phyloP scores from a whole-genome alignment of 2,888 invertebrate species.

The Lordiphosa andalusiaca region DNA sequence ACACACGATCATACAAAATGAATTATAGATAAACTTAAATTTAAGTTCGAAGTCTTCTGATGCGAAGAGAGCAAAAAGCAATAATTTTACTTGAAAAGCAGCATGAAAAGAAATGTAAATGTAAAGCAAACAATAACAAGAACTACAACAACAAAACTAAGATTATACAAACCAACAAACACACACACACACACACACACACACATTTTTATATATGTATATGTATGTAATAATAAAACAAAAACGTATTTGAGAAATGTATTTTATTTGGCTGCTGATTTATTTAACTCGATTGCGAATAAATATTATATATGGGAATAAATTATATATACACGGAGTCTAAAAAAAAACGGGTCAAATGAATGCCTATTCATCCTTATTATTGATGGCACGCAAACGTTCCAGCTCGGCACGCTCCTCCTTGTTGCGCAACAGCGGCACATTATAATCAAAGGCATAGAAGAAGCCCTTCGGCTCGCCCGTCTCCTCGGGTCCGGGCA shows the following conservation, averaged over 20 bases:
- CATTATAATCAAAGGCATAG: constrained; percentile 86
- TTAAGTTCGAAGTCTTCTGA: constrained; percentile 49
- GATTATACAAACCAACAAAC: constrained; percentile 41
- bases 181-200: constrained; percentile 18
- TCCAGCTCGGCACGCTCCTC: constrained; percentile 78
- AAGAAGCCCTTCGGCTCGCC: constrained; percentile 87
- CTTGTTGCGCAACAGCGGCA: constrained; percentile 80
- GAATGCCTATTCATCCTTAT: constrained; percentile 61
- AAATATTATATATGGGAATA: constrained; percentile 42
- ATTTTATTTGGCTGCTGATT: constrained; percentile 13
- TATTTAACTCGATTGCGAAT: constrained; percentile 27
- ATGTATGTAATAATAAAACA: constrained; percentile 50
- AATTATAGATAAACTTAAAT: constrained; percentile 22
- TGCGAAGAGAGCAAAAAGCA: constrained; percentile 60
- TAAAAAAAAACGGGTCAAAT: constrained; percentile 1
- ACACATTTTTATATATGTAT: constrained; percentile 64
- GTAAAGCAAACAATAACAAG: constrained; percentile 36
- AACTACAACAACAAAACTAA: constrained; percentile 40
- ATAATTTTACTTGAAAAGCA: constrained; percentile 62
- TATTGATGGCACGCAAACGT: constrained; percentile 73
- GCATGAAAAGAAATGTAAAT: constrained; percentile 35
- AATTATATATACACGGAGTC: constrained; percentile 23
- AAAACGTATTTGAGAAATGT: constrained; percentile 56
- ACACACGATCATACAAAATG: constrained; percentile 8
- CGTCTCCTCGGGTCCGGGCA: constrained; percentile 80